A percentile compares a stretch with the other conserved stretches of the same genome.
These are phyloP conservation scores for Vulpes ferrilata DNA, from an alignment of 2,113 vertebrate species.

Conservation along the genomic window DNA sequence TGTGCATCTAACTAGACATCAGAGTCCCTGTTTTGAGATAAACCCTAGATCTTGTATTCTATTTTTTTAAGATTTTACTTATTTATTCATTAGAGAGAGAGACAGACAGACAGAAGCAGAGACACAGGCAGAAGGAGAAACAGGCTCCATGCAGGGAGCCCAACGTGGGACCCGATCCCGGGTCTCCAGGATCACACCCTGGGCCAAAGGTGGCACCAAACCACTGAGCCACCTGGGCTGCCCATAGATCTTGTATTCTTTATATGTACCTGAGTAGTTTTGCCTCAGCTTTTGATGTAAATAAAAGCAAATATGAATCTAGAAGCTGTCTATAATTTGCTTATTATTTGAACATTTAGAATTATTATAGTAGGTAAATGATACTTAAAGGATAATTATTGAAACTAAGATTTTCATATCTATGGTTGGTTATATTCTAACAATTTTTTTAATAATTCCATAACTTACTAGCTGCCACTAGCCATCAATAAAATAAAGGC, in stretches of 20 bases:
- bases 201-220: too few relatives aligned
- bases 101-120: too few relatives aligned
- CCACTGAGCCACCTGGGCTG: too few relatives aligned
- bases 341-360: background rate
- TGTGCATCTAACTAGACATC: background rate
- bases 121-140: too few relatives aligned
- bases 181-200: too few relatives aligned
- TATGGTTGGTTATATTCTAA: background rate
- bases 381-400: background rate
- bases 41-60: background rate
- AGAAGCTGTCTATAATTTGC: background rate
- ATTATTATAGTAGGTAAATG: background rate
- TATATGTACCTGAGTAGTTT: background rate
- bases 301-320: background rate
- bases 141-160: too few relatives aligned
- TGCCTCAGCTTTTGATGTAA: background rate
- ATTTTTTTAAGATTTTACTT: too few relatives aligned
- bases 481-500: background rate
- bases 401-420: background rate
- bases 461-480: background rate
- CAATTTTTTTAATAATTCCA: background rate
- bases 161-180: rapidly evolving
- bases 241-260: background rate
- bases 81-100: too few relatives aligned
- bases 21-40: background rate